Conservation (phyloP, 1,140 invertebrate species). For the Drosophila ogumai region DNA sequence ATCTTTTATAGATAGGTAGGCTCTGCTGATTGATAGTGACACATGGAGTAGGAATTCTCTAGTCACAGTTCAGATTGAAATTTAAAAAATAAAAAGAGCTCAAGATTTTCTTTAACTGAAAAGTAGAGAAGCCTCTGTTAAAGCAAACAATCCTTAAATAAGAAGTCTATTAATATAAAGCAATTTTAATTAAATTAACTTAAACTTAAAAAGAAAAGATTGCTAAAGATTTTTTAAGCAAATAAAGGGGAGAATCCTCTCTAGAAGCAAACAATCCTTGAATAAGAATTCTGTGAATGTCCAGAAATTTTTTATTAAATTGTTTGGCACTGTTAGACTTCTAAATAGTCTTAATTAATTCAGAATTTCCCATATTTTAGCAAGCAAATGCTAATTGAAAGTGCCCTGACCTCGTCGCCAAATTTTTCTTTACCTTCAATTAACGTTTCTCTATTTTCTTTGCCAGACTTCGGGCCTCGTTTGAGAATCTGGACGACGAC, state of each 20-base stretch:
- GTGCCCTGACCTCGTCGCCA: neutral
- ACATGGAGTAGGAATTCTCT: slow-evolving; percentile 8
- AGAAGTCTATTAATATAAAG: too few relatives aligned
- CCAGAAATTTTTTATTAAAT: too few relatives aligned
- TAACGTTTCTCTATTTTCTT: neutral
- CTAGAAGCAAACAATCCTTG: too few relatives aligned
- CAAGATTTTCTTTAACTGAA: neutral
- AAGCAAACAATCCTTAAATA: too few relatives aligned
- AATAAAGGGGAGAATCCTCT: too few relatives aligned
- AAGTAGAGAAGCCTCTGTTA: neutral
- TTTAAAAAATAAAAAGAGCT: neutral
- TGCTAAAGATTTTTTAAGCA: too few relatives aligned
- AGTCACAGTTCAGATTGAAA: neutral
- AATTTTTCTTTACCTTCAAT: neutral
- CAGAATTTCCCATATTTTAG: neutral
- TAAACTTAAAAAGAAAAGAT: too few relatives aligned
- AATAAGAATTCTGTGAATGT: too few relatives aligned
- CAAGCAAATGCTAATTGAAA: neutral
- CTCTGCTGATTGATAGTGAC: slow-evolving; percentile 7
- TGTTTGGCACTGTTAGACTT: neutral
- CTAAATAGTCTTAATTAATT: neutral
- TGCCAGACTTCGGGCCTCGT: slow-evolving; percentile 87
- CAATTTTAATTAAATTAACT: too few relatives aligned
- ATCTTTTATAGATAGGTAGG: slow-evolving; percentile 20
- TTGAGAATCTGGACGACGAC: slow-evolving; percentile 87